Percentiles rank a stretch among this genome's conserved stretches.
Evolutionary conservation across 1,140 invertebrate species (phyloP).

Genomic region (Wiebesia pumilae): DNA sequence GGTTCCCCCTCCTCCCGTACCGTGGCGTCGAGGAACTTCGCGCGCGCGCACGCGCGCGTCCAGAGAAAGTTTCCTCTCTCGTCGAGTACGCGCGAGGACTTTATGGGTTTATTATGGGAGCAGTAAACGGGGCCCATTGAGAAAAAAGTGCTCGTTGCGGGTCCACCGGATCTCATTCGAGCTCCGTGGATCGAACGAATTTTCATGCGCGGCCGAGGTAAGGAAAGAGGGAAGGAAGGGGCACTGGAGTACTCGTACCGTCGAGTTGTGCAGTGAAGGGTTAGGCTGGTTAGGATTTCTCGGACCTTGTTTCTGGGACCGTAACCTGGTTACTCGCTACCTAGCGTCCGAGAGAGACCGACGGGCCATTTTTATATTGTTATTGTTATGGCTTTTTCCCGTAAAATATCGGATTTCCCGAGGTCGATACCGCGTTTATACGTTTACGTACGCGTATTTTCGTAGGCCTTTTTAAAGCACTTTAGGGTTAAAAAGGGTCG

Average conservation of each 20-base stretch:
- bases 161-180: background rate
- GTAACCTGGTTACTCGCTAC: conserved; percentile 10
- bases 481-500: conserved; percentile 48
- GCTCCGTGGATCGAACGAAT: conserved; percentile 16
- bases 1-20: background rate
- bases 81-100: conserved; percentile 30
- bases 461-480: conserved; percentile 24
- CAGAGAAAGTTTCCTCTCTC: conserved; percentile 35
- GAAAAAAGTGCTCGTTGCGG: conserved; percentile 34
- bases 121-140: conserved; percentile 54
- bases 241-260: background rate
- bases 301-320: background rate
- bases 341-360: background rate
- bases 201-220: background rate
- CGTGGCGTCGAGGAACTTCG: background rate
- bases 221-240: background rate
- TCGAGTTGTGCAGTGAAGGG: conserved; percentile 28
- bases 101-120: conserved; percentile 63
- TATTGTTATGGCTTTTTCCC: conserved; percentile 46
- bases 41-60: background rate
- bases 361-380: conserved; percentile 26
- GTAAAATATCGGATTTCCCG: conserved; percentile 58
- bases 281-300: conserved; percentile 50
- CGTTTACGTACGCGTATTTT: conserved; percentile 27
- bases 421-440: conserved; percentile 14